Percentiles rank a stretch among this genome's conserved stretches.
Evolutionary conservation across 2,888 invertebrate genomes (phyloP).

Genomic region (Pyrochroa serraticornis): DNA sequence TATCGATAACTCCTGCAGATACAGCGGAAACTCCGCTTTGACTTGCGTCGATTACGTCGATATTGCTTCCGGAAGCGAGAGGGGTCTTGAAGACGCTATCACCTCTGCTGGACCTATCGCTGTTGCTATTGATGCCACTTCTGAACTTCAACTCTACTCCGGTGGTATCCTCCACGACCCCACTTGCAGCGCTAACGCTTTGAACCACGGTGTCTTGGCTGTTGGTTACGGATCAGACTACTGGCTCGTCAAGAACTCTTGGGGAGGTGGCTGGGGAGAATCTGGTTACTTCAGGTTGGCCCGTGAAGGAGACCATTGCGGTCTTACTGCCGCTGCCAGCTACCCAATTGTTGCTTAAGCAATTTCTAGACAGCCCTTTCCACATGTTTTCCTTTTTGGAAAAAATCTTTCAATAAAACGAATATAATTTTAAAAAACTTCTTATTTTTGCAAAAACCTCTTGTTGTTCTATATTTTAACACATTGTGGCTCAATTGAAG

Average conservation of each 20-base stretch:
- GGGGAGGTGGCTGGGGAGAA: conserved; percentile 56
- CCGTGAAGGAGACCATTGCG: conserved; percentile 1
- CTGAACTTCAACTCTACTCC: conserved; percentile 79
- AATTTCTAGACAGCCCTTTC: too few relatives aligned
- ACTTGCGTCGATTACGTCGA: conserved; percentile 69
- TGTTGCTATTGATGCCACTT: conserved; percentile 88
- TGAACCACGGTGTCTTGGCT: conserved; percentile 83
- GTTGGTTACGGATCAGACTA: conserved; percentile 78
- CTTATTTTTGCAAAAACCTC: too few relatives aligned
- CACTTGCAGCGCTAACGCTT: conserved; percentile 64
- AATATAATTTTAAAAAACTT: too few relatives aligned
- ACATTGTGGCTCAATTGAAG: too few relatives aligned
- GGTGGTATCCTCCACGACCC: conserved; percentile 79
- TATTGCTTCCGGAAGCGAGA: conserved; percentile 72
- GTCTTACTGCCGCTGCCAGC: not conserved
- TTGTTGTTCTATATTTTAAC: too few relatives aligned
- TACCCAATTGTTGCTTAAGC: not conserved
- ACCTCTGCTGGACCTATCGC: conserved; percentile 85
- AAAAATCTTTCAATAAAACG: too few relatives aligned
- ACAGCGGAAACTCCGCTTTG: conserved; percentile 38
- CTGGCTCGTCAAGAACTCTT: conserved; percentile 75
- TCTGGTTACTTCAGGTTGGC: conserved; percentile 32
- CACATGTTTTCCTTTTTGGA: too few relatives aligned
- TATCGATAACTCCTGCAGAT: conserved; percentile 35
- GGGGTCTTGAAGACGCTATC: conserved; percentile 73